Conservation (phyloP, 2,797 vertebrate genomes). For the Poeciliopsis infans region DNA sequence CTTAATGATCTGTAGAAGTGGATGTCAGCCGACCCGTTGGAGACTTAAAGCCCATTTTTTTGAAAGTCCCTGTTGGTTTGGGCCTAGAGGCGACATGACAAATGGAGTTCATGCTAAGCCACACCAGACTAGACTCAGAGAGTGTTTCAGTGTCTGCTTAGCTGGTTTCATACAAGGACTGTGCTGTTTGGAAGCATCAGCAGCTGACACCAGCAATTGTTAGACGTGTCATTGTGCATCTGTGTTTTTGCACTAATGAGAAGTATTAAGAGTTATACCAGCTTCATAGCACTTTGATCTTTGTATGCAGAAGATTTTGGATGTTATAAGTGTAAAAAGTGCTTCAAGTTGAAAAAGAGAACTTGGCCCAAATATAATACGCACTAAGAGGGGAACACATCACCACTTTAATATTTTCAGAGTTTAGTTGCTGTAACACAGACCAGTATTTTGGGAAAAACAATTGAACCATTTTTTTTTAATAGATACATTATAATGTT, state of each 20-base stretch:
- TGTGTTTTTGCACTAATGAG: slow-evolving; percentile 85
- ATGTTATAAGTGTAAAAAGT: slow-evolving; percentile 46
- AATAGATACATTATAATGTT: background rate
- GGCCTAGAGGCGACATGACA: slow-evolving; percentile 82
- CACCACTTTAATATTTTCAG: slow-evolving; percentile 41
- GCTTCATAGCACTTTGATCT: slow-evolving; percentile 76
- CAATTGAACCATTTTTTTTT: slow-evolving; percentile 6
- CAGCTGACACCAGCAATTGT: slow-evolving; percentile 83
- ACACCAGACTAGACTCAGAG: slow-evolving; percentile 55
- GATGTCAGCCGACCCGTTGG: slow-evolving; percentile 85
- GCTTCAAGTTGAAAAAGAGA: slow-evolving; percentile 39
- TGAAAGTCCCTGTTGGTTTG: slow-evolving; percentile 85
- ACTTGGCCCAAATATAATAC: slow-evolving; percentile 50
- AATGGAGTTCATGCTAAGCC: slow-evolving; percentile 74
- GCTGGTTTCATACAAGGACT: slow-evolving; percentile 42
- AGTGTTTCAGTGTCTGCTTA: slow-evolving; percentile 64
- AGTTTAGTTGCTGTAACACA: slow-evolving; percentile 42
- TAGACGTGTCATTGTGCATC: slow-evolving; percentile 85
- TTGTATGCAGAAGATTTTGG: slow-evolving; percentile 57
- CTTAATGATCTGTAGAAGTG: slow-evolving; percentile 91
- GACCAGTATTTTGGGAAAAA: slow-evolving; percentile 57
- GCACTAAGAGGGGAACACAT: slow-evolving; percentile 38
- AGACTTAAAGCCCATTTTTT: slow-evolving; percentile 83
- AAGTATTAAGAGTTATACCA: slow-evolving; percentile 84
- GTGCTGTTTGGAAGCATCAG: slow-evolving; percentile 78